Percentiles rank a stretch among this genome's conserved stretches.
phyloP scores from a whole-genome alignment of 2,888 invertebrate species.

The Elysia crispata region DNA sequence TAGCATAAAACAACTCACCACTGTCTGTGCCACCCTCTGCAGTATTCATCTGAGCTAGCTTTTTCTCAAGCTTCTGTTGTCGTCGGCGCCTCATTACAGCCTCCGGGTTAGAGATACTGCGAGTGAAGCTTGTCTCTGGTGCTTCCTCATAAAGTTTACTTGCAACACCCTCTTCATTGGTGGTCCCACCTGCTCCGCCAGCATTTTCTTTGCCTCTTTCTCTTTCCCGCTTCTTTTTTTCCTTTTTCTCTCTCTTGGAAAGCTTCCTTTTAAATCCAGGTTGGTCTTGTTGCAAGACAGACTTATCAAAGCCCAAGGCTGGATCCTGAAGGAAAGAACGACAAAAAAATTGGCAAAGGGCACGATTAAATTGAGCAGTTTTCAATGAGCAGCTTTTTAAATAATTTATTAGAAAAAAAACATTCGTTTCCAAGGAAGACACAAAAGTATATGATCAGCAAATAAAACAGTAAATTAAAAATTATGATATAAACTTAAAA shows the following conservation, averaged over 20 bases:
- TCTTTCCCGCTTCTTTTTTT: constrained; percentile 89
- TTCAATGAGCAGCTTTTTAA: background rate
- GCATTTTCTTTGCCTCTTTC: constrained; percentile 68
- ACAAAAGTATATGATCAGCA: no score
- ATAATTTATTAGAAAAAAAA: background rate
- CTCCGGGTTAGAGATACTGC: constrained; percentile 99
- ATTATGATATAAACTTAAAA: background rate
- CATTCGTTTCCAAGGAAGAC: no score
- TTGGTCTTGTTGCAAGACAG: constrained; percentile 55
- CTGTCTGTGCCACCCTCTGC: constrained; percentile 97
- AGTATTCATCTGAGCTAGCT: constrained; percentile 95
- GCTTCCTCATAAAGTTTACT: constrained; percentile 83
- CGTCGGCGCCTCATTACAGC: constrained; percentile 98
- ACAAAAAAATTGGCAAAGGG: background rate
- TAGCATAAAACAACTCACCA: constrained; percentile 51
- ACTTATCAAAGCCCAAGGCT: constrained; percentile 50
- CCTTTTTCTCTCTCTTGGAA: constrained; percentile 98
- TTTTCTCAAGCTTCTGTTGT: constrained; percentile 97
- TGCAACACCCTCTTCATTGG: constrained; percentile 64
- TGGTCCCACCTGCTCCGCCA: constrained; percentile 47
- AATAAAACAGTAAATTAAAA: no score
- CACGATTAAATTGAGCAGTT: no score
- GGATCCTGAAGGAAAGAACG: constrained; percentile 45
- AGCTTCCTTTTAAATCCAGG: constrained; percentile 85
- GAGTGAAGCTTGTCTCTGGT: constrained; percentile 97